These are phyloP conservation scores for Micromussa lordhowensis DNA, from an alignment of 92 coral and sea anemone species.

Conservation along the genomic window DNA sequence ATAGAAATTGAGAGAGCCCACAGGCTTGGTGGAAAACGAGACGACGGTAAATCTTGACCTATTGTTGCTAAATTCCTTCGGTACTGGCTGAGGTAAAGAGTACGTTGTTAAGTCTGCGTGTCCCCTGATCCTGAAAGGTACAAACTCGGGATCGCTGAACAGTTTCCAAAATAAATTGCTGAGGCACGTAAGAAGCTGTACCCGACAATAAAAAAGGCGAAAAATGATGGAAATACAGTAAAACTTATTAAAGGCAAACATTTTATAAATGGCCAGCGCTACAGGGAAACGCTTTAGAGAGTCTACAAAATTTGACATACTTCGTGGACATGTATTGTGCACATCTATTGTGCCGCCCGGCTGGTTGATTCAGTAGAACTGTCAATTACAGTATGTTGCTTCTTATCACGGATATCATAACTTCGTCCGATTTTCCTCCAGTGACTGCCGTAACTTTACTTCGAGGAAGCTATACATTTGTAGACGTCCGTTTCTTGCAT, in stretches of 20 bases:
- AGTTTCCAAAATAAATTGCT: slow-evolving; percentile 60
- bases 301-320: too few species aligned
- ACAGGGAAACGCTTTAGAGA: slow-evolving; percentile 10
- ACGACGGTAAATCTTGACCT: slow-evolving; percentile 27
- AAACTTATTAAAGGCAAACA: slow-evolving; percentile 37
- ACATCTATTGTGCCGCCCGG: too few species aligned
- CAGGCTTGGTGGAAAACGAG: slow-evolving; percentile 28
- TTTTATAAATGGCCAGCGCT: slow-evolving; percentile 52
- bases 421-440: too few species aligned
- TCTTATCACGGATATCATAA: too few species aligned
- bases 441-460: too few species aligned
- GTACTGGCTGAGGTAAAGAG: slow-evolving; percentile 42
- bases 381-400: too few species aligned
- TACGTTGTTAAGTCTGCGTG: slow-evolving; percentile 10
- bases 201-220: slow-evolving; percentile 43
- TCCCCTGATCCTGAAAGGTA: slow-evolving; percentile 39
- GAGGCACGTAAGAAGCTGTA: slow-evolving; percentile 44
- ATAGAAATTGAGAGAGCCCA: slow-evolving; percentile 40
- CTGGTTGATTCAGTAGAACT: too few species aligned
- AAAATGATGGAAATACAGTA: slow-evolving; percentile 31
- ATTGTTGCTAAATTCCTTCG: slow-evolving; percentile 34
- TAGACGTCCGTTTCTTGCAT: too few species aligned
- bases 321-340: too few species aligned
- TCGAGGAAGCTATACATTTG: too few species aligned
- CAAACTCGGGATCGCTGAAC: slow-evolving; percentile 59